Percentiles rank a stretch among this genome's conserved stretches.
These are phyloP conservation scores for Scaptomyza flava DNA, from an alignment of 2,888 invertebrate species.

Conservation along the genomic window DNA sequence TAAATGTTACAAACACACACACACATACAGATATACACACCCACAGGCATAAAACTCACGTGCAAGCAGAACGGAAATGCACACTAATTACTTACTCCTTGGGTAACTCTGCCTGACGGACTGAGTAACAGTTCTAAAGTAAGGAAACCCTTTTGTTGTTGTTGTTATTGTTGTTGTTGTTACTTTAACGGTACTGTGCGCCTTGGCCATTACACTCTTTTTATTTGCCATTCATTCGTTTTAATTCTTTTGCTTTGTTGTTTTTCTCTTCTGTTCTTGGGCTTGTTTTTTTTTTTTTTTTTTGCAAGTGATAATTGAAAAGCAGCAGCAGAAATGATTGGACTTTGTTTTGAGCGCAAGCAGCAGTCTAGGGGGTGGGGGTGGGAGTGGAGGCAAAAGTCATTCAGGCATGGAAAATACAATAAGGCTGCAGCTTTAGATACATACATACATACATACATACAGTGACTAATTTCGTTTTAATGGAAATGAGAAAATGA, in stretches of 20 bases:
- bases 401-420: slow-evolving; percentile 42
- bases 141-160: slow-evolving; percentile 20
- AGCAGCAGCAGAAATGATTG: slow-evolving; percentile 56
- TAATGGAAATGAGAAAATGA: slow-evolving; percentile 50
- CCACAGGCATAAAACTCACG: not conserved
- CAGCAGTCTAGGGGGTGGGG: slow-evolving; percentile 2
- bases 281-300: slow-evolving; percentile 2
- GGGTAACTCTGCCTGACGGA: slow-evolving; percentile 12
- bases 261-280: not conserved
- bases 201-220: slow-evolving; percentile 50
- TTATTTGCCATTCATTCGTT: slow-evolving; percentile 55
- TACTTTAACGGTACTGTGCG: slow-evolving; percentile 46
- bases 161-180: slow-evolving; percentile 12
- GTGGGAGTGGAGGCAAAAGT: slow-evolving; percentile 27
- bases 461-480: slow-evolving; percentile 35
- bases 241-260: slow-evolving; percentile 31
- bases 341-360: slow-evolving; percentile 53
- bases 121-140: not conserved
- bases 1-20: slow-evolving; percentile 60
- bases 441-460: not conserved
- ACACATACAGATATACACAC: slow-evolving; percentile 8
- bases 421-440: slow-evolving; percentile 19
- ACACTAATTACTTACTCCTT: slow-evolving; percentile 76
- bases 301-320: slow-evolving; percentile 53
- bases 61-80: slow-evolving; percentile 60